Evolutionary conservation across 2,888 invertebrate species (phyloP), one percentile per base, ranked within the genome.

Genomic region (Luperina nickerlii): DNA sequence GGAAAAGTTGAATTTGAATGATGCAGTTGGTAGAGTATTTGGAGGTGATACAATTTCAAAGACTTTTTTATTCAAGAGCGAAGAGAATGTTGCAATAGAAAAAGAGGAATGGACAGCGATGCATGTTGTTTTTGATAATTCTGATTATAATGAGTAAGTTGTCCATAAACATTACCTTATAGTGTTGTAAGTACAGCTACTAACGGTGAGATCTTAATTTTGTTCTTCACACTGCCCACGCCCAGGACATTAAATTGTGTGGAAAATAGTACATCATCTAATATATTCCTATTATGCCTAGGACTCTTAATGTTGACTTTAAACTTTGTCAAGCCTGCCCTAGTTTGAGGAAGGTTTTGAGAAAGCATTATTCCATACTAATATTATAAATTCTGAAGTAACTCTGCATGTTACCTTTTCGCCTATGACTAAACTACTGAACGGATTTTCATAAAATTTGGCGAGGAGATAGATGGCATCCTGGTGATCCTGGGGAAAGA

Each of bases 111-210:
- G 96, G 96, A 91, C 72, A 15, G 90, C 94, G 0, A 96, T 97
- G 96, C 96, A 97, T 90, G 82, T 96, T 76, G 91, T 95, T 15
- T 94, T 93, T 88, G 96, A 96, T 86, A 92, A 94, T 89, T 96
- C 96, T 1, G 94, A 95, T 72, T 95, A 95, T 88, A 94, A 94
- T 90, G 95, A 95, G 96, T 96, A 89, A 94, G 96, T 95, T 62
- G 60, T 18, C 7, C 7, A 11, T 20, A 51, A 2, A 48, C 0
- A n/a, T n/a, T 18, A 45, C 1, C 13, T 2, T 48, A 13, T 11
- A 27, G 7, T 11, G 57, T 27, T 66, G 38, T 24, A 66, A 24
- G 13, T 45, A 48, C 2, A 18, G 24, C 18, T 38, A 13, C 15
- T 27, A 24, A 13, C 15, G 0, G n/a, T 48, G 20, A 11, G 18